Base-by-base conservation (phyloP, 2,113 vertebrate species). In the Pyxicephalus adspersus region DNA sequence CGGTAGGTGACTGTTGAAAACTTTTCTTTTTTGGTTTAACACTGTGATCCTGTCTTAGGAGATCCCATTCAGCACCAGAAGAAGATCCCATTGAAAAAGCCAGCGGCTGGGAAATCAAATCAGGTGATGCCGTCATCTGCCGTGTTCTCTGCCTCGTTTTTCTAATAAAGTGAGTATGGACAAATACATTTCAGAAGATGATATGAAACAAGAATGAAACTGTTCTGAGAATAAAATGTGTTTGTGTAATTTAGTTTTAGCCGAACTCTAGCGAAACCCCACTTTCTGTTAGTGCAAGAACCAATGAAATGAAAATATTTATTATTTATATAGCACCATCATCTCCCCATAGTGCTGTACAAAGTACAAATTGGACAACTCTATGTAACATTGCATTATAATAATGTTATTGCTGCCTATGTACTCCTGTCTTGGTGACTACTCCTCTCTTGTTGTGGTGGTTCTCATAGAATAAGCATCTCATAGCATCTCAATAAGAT, bases 121-220 rank as follows among this genome's bases (percentile, higher is more conserved):
- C 83, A 77, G 61, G 77, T 38, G 75, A 64, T 85, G 88, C 81
- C 15, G 78, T 88, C 86, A 86, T 92, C 67, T 91, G 91, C 83
- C 90, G 65, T 78, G 86, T 92, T 88, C 93, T 94, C 83, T 94
- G 89, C 85, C 65, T 58, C 15, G 57, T 55, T 38, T 15, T 52
- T 57, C 76, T 78, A 22, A 18, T 38, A 78, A 67, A 78, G 31
- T 3, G 23, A 74, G 29, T 45, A 45, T 45, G 38, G 8, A 45
- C 6, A 45, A 45, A 45, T 1, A 23, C 8, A 58, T 11, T 58
- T n/a, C 4, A 58, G 22, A 58, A 58, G 19, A 19, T 5, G 2
- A n/a, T n/a, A 58, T n/a, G n/a, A 9, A 58, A 16, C 57, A 58
- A 6, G 9, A 58, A 58, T n/a, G 1, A 6, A 7, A 58, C 19